These are phyloP conservation scores for Stenodera caucasica DNA, from an alignment of 2,888 invertebrate genomes.

Conservation along the genomic window DNA sequence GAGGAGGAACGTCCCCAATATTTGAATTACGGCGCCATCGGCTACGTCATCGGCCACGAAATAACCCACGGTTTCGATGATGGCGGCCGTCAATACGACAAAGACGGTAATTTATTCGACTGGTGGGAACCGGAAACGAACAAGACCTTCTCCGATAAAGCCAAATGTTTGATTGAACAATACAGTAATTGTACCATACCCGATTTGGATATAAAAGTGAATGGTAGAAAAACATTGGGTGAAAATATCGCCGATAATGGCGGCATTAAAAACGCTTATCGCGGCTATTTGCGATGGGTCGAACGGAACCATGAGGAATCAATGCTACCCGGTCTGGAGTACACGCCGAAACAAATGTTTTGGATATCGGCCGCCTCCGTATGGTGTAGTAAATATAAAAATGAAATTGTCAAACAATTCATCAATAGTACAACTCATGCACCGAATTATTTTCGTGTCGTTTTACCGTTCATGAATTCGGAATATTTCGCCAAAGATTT, in stretches of 20 bases:
- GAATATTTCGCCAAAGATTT: slow-evolving; percentile 61
- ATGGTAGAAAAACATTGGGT: slow-evolving; percentile 36
- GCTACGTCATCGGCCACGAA: slow-evolving; percentile 83
- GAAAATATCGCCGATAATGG: slow-evolving; percentile 82
- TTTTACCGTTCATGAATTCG: slow-evolving; percentile 61
- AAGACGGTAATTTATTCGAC: slow-evolving; percentile 79
- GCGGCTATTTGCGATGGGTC: slow-evolving; percentile 73
- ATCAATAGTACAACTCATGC: slow-evolving; percentile 78
- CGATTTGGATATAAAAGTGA: slow-evolving; percentile 69
- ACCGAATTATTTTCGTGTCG: slow-evolving; percentile 53
- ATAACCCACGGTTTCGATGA: slow-evolving; percentile 84
- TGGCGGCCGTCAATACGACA: slow-evolving; percentile 82
- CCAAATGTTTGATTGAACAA: slow-evolving; percentile 84
- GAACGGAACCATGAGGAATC: slow-evolving; percentile 64
- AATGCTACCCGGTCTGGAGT: slow-evolving; percentile 68
- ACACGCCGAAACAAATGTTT: slow-evolving; percentile 69
- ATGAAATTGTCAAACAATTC: slow-evolving; percentile 64
- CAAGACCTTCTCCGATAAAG: slow-evolving; percentile 72
- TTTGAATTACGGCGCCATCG: slow-evolving; percentile 83
- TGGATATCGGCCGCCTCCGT: slow-evolving; percentile 82
- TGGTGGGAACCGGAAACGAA: slow-evolving; percentile 86
- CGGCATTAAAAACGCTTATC: slow-evolving; percentile 82
- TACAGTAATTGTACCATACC: slow-evolving; percentile 81
- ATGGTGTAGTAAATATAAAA: slow-evolving; percentile 75
- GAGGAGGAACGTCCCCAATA: slow-evolving; percentile 79